Base-by-base conservation (phyloP, 2,797 vertebrate genomes). In the Poeciliopsis gracilis region DNA sequence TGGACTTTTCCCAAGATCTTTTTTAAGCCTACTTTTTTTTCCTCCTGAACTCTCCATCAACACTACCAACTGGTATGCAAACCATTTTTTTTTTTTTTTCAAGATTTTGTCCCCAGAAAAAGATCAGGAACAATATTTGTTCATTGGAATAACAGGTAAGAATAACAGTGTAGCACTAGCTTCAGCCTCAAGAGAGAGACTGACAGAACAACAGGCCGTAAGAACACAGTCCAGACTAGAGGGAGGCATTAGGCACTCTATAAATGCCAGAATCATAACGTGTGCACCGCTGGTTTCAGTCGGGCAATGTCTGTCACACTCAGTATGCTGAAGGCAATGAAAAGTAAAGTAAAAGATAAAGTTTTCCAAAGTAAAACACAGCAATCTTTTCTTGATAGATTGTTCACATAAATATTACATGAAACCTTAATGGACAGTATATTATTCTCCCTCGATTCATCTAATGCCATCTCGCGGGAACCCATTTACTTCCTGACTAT, bases 221-320 rank as follows among this genome's bases (percentile, higher is more conserved):
- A 86, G 87, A 93, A 91, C 87, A 92, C 75, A 86, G 80, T 84
- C 80, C 87, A 93, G 91, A 93, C 88, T 92, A 85, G 88, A 88
- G 90, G 87, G 89, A 93, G 73, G 86, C 61, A 84, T 85, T 82
- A 87, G 85, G 46, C 72, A 82, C 72, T 80, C 82, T 81, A 86
- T 86, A 89, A 90, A 93, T 86, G 79, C 81, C 82, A 85, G 28
- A 51, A 84, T 85, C 81, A 87, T 82, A 78, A 86, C 76, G 36
- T 74, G 49, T 77, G 43, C 45, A 72, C 28, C 75, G 63, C 72
- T 81, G 75, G 55, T 86, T 80, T 86, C 25, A 43, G 75, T 79
- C 36, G n/a, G 33, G 43, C 12, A 46, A 67, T 7, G 25, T n/a
- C 70, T 51, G 57, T 81, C 61, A 36, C 25, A 73, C 53, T 15